Base-by-base conservation (phyloP, 2,113 vertebrate genomes). In the Oriolus oriolus region DNA sequence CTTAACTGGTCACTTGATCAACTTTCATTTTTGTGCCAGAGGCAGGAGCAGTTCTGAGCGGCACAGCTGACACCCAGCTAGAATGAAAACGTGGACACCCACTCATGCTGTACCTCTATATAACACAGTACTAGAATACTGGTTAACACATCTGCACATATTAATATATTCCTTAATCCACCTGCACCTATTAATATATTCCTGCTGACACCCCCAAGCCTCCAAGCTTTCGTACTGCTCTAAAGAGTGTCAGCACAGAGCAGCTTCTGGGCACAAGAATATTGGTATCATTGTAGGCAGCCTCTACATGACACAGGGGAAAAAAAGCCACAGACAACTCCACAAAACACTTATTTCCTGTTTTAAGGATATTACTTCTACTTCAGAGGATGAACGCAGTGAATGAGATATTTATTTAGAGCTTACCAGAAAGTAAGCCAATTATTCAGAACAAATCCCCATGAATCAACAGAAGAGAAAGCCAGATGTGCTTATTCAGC, bases 401-500 rank as follows among this genome's bases (percentile, higher is more conserved):
- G 57, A 95, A 82, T 11, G 28, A 89, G 87, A 28, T 63, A 73
- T 87, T 93, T 84, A 71, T 64, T 91, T 73, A 87, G 70, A 87
- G 91, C 73, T 91, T 96, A 96, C 26, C 61, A 87, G 61, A 94
- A 95, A 10, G 21, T 89, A 93, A 96, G 89, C 61, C 89, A 79
- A 84, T 78, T 91, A 87, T 50, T 96, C 78, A 79, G 61, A 94
- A 94, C 74, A 94, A 94, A 94, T 82, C 87, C 78, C 90, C 53
- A 44, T n/a, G 87, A 75, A 95, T 82, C n/a, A 84, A 93, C 6
- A 16, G 23, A 78, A 90, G 56, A 86, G 84, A 50, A 94, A 75
- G 84, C 53, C 93, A 83, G 70, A 91, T 77, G 85, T 56, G 85
- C 83, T 70, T 74, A 89, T 44, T 89, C 85, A 69, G 94, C 75